These are phyloP conservation scores for Microtus montanus DNA, from an alignment of 2,113 vertebrate species.

Conservation along the genomic window DNA sequence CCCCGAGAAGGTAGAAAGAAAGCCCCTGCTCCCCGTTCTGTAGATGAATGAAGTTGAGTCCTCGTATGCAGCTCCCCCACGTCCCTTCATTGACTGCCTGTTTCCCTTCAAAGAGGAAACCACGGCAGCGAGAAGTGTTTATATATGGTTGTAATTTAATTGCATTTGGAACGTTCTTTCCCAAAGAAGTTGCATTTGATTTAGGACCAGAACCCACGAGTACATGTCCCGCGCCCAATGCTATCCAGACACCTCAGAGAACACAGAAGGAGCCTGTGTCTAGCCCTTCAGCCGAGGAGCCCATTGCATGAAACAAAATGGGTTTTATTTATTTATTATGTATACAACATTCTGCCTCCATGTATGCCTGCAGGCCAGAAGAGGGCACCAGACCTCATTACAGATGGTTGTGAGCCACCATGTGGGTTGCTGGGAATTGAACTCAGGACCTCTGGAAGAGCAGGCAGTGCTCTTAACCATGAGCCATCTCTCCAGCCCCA, in stretches of 20 bases:
- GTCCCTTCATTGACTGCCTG: not conserved
- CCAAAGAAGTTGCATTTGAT: not conserved
- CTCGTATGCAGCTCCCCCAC: not conserved
- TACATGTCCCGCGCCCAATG: not conserved
- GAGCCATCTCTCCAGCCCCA: not conserved
- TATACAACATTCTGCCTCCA: too few species aligned
- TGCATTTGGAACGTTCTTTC: slow-evolving; percentile 37
- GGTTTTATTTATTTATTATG: not conserved
- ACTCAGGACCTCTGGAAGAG: too few species aligned
- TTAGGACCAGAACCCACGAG: not conserved
- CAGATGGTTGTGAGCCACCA: too few species aligned
- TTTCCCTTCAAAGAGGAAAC: slow-evolving; percentile 10
- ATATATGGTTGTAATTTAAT: not conserved
- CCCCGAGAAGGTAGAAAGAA: not conserved
- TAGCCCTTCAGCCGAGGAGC: not conserved
- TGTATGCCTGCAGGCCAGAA: too few species aligned
- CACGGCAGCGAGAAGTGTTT: not conserved
- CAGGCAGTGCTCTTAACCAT: too few species aligned
- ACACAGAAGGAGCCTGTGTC: not conserved
- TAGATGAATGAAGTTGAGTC: slow-evolving; percentile 15
- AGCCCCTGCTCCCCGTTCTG: not conserved
- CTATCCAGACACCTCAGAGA: not conserved
- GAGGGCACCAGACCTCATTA: too few species aligned
- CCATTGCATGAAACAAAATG: not conserved
- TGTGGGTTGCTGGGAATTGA: too few species aligned